Conservation (phyloP, 2,888 invertebrate species). For the Cryptocephalus moraei region DNA sequence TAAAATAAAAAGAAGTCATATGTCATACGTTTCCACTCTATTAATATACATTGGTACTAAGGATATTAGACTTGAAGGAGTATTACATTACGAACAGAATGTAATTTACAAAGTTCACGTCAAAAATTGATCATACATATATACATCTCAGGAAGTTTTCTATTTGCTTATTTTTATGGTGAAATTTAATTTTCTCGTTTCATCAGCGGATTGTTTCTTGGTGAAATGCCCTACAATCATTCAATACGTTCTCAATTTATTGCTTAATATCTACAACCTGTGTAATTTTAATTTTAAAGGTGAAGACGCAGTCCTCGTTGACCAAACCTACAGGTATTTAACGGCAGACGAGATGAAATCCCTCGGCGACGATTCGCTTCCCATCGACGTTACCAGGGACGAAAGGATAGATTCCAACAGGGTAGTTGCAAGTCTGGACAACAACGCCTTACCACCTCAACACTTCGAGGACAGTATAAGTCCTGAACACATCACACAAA, state of each 20-base stretch:
- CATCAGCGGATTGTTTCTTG: too few species aligned
- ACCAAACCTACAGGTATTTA: conserved; percentile 83
- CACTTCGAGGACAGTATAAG: conserved; percentile 53
- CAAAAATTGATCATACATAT: too few species aligned
- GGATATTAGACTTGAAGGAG: too few species aligned
- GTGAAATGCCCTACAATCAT: too few species aligned
- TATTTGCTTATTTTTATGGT: too few species aligned
- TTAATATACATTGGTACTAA: too few species aligned
- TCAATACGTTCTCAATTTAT: neutral
- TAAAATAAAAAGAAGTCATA: too few species aligned
- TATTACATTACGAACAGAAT: too few species aligned
- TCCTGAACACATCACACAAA: conserved; percentile 48
- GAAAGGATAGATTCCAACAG: conserved; percentile 68
- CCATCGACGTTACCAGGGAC: conserved; percentile 87
- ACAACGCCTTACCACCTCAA: conserved; percentile 41
- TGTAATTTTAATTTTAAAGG: conserved; percentile 42
- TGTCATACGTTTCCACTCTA: too few species aligned
- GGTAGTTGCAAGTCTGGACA: conserved; percentile 43
- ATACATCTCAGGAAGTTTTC: too few species aligned
- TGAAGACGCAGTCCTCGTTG: conserved; percentile 84
- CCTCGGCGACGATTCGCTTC: conserved; percentile 83
- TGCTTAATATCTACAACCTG: conserved; percentile 5
- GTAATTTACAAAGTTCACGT: too few species aligned
- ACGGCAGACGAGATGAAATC: conserved; percentile 95
- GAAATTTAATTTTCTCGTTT: too few species aligned